These are phyloP conservation scores for Pleuronectes platessa DNA, from an alignment of 2,113 vertebrate genomes.

Conservation along the genomic window DNA sequence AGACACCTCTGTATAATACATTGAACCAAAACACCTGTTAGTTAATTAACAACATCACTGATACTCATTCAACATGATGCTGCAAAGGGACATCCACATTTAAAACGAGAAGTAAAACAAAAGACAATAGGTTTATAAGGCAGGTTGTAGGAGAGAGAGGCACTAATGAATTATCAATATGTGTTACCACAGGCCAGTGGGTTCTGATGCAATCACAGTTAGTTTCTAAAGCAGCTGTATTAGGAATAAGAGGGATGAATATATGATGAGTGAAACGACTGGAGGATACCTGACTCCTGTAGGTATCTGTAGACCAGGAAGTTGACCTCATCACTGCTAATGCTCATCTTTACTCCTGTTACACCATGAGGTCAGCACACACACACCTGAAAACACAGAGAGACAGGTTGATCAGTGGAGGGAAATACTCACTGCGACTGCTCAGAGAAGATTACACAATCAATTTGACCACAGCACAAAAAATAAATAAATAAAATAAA, in stretches of 20 bases:
- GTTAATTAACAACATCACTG: too few relatives aligned
- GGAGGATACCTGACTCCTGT: slow-evolving; percentile 95
- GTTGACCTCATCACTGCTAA: slow-evolving; percentile 99
- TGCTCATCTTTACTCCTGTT: slow-evolving; percentile 99
- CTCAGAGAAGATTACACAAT: not conserved
- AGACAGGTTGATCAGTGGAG: not conserved
- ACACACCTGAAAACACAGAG: slow-evolving; percentile 84
- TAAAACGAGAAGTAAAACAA: too few relatives aligned
- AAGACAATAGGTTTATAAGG: too few relatives aligned
- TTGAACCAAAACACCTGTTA: not conserved
- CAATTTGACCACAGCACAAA: not conserved
- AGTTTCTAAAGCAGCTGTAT: not conserved
- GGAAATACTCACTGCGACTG: not conserved
- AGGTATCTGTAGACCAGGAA: slow-evolving; percentile 99
- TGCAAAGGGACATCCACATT: too few relatives aligned
- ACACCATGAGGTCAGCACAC: slow-evolving; percentile 99
- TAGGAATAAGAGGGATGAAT: not conserved
- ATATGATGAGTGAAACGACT: not conserved
- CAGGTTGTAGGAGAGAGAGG: too few relatives aligned
- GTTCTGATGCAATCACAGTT: too few relatives aligned
- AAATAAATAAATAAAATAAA: not conserved
- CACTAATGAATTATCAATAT: not conserved
- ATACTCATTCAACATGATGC: too few relatives aligned
- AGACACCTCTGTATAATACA: not conserved
- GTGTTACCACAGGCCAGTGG: not conserved